Base-by-base conservation (phyloP, 2,888 invertebrate species). In the Lithophane semibrunnea region DNA sequence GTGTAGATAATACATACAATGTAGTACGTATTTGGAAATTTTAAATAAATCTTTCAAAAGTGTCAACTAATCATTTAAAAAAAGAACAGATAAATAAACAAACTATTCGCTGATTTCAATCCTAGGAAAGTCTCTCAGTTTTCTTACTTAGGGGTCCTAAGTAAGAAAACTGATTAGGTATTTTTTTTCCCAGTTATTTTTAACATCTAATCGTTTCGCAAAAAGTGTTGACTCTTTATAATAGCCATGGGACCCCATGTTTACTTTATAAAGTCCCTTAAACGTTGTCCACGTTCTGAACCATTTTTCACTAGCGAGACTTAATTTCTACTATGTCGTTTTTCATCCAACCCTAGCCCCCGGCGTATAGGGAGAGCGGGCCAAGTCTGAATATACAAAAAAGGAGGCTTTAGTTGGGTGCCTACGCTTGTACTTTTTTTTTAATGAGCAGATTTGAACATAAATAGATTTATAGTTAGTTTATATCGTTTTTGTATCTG, bases 241-340 rank as follows among this genome's bases (percentile, higher is more conserved):
- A 85, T 83, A 83, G 80, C 78, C 76, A 66, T 66, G 79, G 79
- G 77, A 77, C 83, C 82, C 83, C 79, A 77, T 85, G 86, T 86
- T 83, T 84, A 84, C 85, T 73, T 12, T 82, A 80, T 82, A 81
- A 77, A 75, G 83, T 86, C 79, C 91, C 89, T 85, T 92, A 91
- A 92, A 90, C 92, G 89, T 88, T 92, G 94, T 93, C 94, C 94
- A 92, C 89, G 90, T 85, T 86, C 79, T 84, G 87, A 91, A 92
- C 92, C 95, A 96, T 96, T 96, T 96, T 95, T 96, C 96, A 96
- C 93, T 75, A 72, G 91, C 91, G 93, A 92, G 92, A 95, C 94
- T 95, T 95, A 95, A 96, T 96, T 95, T 95, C 92, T 94, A 88
- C 86, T 76, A 85, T 90, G 91, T 95, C 96, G 94, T 96, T 96